A percentile compares a stretch with the other conserved stretches of the same genome.
Conservation (phyloP, 1,140 invertebrate species). For the Drosophila seguyi region DNA sequence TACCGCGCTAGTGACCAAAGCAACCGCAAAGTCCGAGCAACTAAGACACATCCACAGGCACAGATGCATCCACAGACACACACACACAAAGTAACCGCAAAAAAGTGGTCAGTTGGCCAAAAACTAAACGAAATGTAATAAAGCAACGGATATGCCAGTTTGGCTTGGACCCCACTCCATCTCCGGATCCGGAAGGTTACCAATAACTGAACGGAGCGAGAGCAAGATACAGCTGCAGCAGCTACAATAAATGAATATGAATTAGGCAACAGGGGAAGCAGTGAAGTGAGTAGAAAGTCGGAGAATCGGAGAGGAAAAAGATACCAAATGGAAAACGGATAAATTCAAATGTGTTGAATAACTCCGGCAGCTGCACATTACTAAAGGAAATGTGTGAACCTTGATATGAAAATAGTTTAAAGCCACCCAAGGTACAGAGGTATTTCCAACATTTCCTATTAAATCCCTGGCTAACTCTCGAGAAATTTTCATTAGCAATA, state of each 20-base stretch:
- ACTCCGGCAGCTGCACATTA: background rate
- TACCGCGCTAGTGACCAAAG: conserved; percentile 76
- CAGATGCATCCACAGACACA: conserved; percentile 28
- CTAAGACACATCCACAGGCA: conserved; percentile 47
- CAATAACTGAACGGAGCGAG: conserved; percentile 8
- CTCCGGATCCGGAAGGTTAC: conserved; percentile 11
- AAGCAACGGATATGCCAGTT: conserved; percentile 82
- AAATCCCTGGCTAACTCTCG: background rate
- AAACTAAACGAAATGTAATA: conserved; percentile 84
- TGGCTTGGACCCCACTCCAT: conserved; percentile 42
- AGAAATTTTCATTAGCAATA: background rate
- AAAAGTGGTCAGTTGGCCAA: conserved; percentile 83
- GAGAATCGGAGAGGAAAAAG: conserved; percentile 7
- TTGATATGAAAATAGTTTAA: background rate
- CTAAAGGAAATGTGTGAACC: background rate
- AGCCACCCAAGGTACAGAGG: background rate
- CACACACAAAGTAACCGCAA: conserved; percentile 75
- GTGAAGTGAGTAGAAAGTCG: background rate
- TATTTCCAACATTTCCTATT: background rate
- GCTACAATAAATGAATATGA: conserved; percentile 82
- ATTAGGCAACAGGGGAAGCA: conserved; percentile 61
- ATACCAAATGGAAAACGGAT: conserved; percentile 28
- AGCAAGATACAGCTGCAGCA: conserved; percentile 34
- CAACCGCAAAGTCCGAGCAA: conserved; percentile 75
- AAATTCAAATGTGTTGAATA: conserved; percentile 23